These are phyloP conservation scores for Callospermophilus lateralis DNA, from an alignment of 2,113 vertebrate genomes.

Conservation along the genomic window DNA sequence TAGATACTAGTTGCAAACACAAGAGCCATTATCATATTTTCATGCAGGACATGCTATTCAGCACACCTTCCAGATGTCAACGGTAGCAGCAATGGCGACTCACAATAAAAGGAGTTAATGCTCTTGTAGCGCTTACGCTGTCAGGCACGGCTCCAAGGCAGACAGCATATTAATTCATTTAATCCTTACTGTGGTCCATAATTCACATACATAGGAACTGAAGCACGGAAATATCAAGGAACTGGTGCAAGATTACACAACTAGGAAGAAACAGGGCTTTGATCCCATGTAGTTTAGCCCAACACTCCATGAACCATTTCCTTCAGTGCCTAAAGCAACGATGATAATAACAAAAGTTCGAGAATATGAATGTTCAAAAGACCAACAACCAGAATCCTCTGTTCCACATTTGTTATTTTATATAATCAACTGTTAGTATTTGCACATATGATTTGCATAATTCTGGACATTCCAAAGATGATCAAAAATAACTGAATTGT, in stretches of 20 bases:
- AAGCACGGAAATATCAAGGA: background rate
- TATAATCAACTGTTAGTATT: background rate
- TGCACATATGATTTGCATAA: background rate
- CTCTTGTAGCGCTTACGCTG: background rate
- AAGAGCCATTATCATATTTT: slow-evolving; percentile 88
- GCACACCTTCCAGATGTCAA: slow-evolving; percentile 82
- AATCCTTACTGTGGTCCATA: background rate
- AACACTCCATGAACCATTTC: background rate
- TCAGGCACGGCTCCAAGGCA: background rate
- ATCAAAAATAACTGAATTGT: background rate
- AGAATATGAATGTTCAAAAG: background rate
- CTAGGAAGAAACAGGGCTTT: background rate
- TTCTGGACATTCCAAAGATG: background rate
- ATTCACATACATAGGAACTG: background rate
- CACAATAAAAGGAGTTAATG: background rate
- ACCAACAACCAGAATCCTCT: background rate
- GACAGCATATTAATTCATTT: background rate
- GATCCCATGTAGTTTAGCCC: background rate
- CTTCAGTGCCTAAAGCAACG: background rate
- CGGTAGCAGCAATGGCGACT: slow-evolving; percentile 69
- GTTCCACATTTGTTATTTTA: background rate
- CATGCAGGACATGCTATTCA: slow-evolving; percentile 85
- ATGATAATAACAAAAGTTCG: background rate
- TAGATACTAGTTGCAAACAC: slow-evolving; percentile 89
- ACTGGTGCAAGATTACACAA: background rate